A percentile compares a stretch with the other conserved stretches of the same genome.
phyloP scores from a whole-genome alignment of 1,140 invertebrate species.

The Meteorus sp. region DNA sequence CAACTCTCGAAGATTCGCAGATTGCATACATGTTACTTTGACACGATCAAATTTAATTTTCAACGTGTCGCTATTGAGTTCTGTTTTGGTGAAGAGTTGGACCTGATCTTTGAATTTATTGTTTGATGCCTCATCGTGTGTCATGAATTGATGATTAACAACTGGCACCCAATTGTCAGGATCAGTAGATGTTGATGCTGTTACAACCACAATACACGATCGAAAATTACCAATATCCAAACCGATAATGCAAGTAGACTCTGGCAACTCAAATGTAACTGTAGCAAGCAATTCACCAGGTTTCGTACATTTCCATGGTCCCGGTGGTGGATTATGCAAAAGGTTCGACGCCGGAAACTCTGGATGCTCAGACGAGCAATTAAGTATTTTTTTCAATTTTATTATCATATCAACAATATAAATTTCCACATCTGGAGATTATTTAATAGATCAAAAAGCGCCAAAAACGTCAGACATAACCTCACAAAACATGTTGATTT shows the following conservation, averaged over 20 bases:
- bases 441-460: too few species aligned
- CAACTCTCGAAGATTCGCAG: slow-evolving; percentile 48
- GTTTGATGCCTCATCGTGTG: slow-evolving; percentile 50
- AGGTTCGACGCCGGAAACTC: slow-evolving; percentile 49
- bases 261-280: slow-evolving; percentile 47
- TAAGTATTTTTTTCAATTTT: slow-evolving; percentile 48
- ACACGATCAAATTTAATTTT: slow-evolving; percentile 50
- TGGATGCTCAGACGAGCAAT: slow-evolving; percentile 51
- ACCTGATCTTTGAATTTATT: slow-evolving; percentile 52
- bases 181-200: slow-evolving; percentile 44
- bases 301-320: slow-evolving; percentile 51
- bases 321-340: slow-evolving; percentile 39
- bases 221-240: slow-evolving; percentile 54
- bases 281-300: slow-evolving; percentile 48
- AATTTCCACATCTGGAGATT: too few species aligned
- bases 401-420: too few species aligned
- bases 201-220: slow-evolving; percentile 48
- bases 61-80: slow-evolving; percentile 45
- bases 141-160: slow-evolving; percentile 51
- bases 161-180: slow-evolving; percentile 52
- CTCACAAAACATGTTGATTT: too few species aligned
- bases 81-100: slow-evolving; percentile 52
- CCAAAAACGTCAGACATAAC: too few species aligned
- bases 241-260: slow-evolving; percentile 47
- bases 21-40: slow-evolving; percentile 55